Conservation (phyloP, 2,888 invertebrate genomes). For the Phortica okadai region DNA sequence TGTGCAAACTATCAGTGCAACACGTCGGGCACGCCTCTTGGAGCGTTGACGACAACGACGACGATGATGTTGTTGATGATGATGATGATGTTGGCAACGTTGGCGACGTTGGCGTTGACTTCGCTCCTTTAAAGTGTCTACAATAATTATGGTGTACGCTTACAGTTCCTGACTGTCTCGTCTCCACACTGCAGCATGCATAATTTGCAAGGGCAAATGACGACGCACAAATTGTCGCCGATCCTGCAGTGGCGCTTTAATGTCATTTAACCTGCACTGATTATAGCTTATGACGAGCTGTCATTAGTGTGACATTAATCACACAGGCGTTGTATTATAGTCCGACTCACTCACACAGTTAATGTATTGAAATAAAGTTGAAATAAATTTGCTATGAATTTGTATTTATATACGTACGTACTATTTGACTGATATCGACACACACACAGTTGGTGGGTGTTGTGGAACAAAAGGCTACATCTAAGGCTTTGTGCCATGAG, state of each 20-base stretch:
- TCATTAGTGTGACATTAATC: conserved; percentile 18
- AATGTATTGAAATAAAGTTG: not conserved
- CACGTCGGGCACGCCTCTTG: conserved; percentile 34
- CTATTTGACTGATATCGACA: conserved; percentile 64
- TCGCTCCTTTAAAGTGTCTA: conserved; percentile 37
- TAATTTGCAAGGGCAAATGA: conserved; percentile 4
- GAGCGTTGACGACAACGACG: too few species aligned
- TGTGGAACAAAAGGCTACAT: conserved; percentile 34
- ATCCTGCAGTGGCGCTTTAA: conserved; percentile 4
- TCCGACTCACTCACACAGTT: not conserved
- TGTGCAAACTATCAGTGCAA: conserved; percentile 37
- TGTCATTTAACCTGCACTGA: conserved; percentile 12
- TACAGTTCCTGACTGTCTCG: conserved; percentile 25
- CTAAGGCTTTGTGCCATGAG: conserved; percentile 29
- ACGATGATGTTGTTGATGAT: not conserved
- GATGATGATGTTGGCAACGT: conserved; percentile 13
- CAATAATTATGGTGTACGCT: conserved; percentile 62
- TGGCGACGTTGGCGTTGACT: conserved; percentile 7
- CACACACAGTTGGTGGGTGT: conserved; percentile 49
- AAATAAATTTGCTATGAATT: not conserved
- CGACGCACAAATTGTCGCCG: conserved; percentile 13
- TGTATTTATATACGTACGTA: conserved; percentile 35
- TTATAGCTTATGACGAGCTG: conserved; percentile 2
- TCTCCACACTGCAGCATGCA: not conserved
- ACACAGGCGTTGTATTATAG: not conserved